Evolutionary conservation across 2,113 vertebrate species (phyloP).

Genomic region (Pelecanoides urinatrix): DNA sequence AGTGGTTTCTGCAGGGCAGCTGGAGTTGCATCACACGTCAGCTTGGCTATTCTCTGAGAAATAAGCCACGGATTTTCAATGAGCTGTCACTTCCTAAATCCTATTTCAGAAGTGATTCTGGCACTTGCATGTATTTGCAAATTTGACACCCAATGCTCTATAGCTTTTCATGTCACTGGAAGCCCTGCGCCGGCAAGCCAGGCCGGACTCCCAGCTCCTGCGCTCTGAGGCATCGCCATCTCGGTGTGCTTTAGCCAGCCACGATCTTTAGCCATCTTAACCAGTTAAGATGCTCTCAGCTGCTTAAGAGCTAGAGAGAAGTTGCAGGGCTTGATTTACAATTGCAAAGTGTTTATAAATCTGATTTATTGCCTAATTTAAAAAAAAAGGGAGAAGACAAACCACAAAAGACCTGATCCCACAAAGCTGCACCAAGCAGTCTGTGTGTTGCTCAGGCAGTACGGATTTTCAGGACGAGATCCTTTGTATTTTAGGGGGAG

Average conservation of each 20-base stretch:
- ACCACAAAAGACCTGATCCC: background rate
- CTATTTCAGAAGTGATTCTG: background rate
- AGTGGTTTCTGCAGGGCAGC: background rate
- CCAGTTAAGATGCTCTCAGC: background rate
- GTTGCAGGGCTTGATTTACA: background rate
- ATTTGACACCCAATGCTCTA: background rate
- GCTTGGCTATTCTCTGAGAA: background rate
- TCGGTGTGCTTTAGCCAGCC: background rate
- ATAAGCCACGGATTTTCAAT: background rate
- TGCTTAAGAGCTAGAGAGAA: background rate
- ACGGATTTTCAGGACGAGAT: fast-evolving
- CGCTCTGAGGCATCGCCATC: fast-evolving
- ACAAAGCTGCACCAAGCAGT: background rate
- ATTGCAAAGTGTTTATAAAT: background rate
- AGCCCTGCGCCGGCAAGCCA: background rate
- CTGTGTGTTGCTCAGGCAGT: background rate
- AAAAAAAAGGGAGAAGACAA: background rate
- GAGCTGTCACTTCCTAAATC: background rate
- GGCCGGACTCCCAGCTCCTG: background rate
- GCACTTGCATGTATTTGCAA: background rate
- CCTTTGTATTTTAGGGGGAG: background rate
- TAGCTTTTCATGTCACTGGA: background rate
- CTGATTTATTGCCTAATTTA: background rate
- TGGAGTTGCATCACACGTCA: fast-evolving
- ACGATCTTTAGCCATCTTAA: background rate